Percentiles rank a stretch among this genome's conserved stretches.
These are phyloP conservation scores for Calidris pygmaea DNA, from an alignment of 2,113 vertebrate genomes.

Conservation along the genomic window DNA sequence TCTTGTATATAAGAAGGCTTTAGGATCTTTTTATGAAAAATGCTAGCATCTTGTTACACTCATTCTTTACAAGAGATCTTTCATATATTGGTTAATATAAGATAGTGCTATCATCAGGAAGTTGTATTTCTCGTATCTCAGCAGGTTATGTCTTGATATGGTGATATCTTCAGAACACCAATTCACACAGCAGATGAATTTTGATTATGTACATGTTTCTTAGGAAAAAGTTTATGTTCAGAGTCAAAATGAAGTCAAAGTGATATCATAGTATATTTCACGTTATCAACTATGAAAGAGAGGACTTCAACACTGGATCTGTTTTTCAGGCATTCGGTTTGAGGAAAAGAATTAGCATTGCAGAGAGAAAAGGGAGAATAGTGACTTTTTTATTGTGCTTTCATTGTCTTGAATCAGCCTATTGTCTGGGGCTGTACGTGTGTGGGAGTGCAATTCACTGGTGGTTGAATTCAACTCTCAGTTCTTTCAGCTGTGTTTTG, in stretches of 20 bases:
- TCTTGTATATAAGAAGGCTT: neutral
- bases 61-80: neutral
- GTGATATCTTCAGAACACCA: neutral
- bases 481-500: conserved; percentile 82
- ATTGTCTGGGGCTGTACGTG: conserved; percentile 75
- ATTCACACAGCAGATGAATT: neutral
- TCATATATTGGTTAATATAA: neutral
- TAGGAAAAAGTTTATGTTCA: conserved; percentile 26
- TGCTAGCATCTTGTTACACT: neutral
- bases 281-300: conserved; percentile 30
- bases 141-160: neutral
- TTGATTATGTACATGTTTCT: neutral
- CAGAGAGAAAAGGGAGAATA: conserved; percentile 77
- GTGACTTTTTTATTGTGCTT: conserved; percentile 79
- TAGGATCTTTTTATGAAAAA: neutral
- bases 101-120: neutral
- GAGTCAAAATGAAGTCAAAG: conserved; percentile 46
- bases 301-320: conserved; percentile 25
- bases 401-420: conserved; percentile 82
- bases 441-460: conserved; percentile 74
- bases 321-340: conserved; percentile 50
- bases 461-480: conserved; percentile 66
- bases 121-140: neutral
- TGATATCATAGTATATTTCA: conserved; percentile 19
- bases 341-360: conserved; percentile 78